Evolutionary conservation across 2,113 vertebrate genomes (phyloP).

Genomic region (Petrocephalus zakoni): DNA sequence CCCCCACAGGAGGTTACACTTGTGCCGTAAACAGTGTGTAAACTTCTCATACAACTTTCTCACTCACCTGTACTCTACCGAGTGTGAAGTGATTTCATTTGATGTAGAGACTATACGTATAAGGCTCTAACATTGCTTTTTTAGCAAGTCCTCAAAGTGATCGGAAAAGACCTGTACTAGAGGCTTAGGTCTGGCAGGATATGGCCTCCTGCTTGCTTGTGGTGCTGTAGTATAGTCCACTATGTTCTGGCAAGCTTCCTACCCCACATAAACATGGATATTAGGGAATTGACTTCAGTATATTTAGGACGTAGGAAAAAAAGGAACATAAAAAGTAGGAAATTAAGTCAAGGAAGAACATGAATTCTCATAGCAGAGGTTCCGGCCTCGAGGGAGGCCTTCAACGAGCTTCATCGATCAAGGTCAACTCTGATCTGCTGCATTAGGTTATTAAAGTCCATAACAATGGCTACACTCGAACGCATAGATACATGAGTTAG

Average conservation of each 20-base stretch:
- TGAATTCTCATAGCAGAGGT: not conserved
- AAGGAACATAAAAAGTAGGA: not conserved
- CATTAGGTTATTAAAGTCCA: not conserved
- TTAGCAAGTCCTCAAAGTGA: not conserved
- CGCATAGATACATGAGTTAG: not conserved
- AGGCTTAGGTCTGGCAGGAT: not conserved
- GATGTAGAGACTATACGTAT: not conserved
- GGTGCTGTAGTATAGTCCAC: not conserved
- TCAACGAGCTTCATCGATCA: not conserved
- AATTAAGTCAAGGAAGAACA: not conserved
- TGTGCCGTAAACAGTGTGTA: not conserved
- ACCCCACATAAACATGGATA: not conserved
- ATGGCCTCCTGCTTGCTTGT: not conserved
- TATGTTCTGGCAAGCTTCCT: not conserved
- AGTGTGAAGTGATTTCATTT: not conserved
- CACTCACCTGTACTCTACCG: not conserved
- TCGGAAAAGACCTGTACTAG: not conserved
- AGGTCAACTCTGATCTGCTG: not conserved
- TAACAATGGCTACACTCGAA: not conserved
- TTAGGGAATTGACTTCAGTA: not conserved
- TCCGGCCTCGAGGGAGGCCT: not conserved
- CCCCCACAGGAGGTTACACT: not conserved
- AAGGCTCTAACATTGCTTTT: not conserved
- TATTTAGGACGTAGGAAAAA: not conserved
- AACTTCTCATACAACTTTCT: not conserved